Conservation (phyloP, 2,113 vertebrate species). For the Epinephelus moara region DNA sequence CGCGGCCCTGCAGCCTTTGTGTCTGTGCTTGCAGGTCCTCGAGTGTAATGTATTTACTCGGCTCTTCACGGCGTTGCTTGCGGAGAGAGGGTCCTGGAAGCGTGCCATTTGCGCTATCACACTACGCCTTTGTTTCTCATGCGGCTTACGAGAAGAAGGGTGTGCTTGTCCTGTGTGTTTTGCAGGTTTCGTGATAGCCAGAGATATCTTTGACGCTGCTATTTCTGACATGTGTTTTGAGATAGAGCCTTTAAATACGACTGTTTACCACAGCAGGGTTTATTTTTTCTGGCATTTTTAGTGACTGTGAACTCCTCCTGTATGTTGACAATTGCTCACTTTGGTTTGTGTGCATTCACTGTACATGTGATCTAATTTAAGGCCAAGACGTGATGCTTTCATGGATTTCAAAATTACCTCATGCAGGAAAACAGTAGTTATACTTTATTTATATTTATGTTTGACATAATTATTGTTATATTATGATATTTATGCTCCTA, state of each 20-base stretch:
- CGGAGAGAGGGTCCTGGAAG: constrained; percentile 57
- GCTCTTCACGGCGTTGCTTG: constrained; percentile 44
- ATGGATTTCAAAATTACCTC: background rate
- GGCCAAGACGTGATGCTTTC: background rate
- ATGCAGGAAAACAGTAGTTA: background rate
- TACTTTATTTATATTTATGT: background rate
- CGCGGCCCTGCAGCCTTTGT: constrained; percentile 60
- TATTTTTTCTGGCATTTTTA: constrained; percentile 59
- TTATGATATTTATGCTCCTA: too few relatives aligned
- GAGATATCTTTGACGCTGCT: constrained; percentile 75
- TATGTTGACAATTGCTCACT: constrained; percentile 33
- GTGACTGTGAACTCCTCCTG: constrained; percentile 13
- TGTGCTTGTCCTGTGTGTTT: constrained; percentile 66
- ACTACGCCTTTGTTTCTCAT: constrained; percentile 70
- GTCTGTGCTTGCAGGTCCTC: constrained; percentile 39
- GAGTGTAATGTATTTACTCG: constrained; percentile 48
- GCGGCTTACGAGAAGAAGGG: constrained; percentile 58
- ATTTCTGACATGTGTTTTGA: constrained; percentile 72
- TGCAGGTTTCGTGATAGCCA: constrained; percentile 67
- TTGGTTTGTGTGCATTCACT: constrained; percentile 18
- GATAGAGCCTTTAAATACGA: constrained; percentile 60
- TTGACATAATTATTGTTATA: background rate
- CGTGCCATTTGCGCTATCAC: constrained; percentile 59
- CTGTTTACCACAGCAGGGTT: constrained; percentile 44
- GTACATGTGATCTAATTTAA: background rate